Base-by-base conservation (phyloP, 2,113 vertebrate species). In the Odobenus rosmarus region DNA sequence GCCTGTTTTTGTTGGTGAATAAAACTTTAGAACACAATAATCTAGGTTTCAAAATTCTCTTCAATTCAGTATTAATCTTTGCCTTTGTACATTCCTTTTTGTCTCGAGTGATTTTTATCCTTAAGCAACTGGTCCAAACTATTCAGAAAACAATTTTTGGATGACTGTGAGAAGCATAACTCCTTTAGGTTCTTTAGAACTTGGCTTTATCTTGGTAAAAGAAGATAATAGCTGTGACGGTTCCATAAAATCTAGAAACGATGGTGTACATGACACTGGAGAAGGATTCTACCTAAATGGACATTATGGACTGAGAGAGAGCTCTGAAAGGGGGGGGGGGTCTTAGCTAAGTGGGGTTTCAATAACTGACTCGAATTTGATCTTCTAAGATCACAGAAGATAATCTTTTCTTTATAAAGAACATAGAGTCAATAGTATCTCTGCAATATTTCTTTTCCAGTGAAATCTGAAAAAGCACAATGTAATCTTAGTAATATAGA, bases 131-230 rank as follows among this genome's bases (percentile, higher is more conserved):
- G 64, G 28, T 69, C 62, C 62, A 89, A 90, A 71, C 61, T 79
- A 57, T n/a, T 80, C 95, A 72, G 91, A 93, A 96, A 97, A 88
- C 31, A 72, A 57, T 74, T 88, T 97, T 67, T 62, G 64, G 59
- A 64, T 36, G 95, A 84, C 59, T 69, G n/a, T 46, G 42, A 95
- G 80, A 62, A 81, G 84, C 87, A 8, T 10, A n/a, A 71, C 4
- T 53, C 53, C 26, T 46, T 5, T 49, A 49, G 55, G n/a, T 55
- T 97, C 69, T 96, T 71, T 21, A 74, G 84, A 81, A 64, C 23
- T 49, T 83, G 71, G 21, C 64, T 95, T 59, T 96, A 71, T 83
- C 80, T 95, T 89, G 64, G 62, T 72, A 72, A 74, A 92, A 96
- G 53, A 82, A 67, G 90, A 53, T 42, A 80, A 53, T 11, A 81